A percentile compares a stretch with the other conserved stretches of the same genome.
Evolutionary conservation across 2,888 invertebrate genomes (phyloP).

Genomic region (Hemistola chrysoprasaria): DNA sequence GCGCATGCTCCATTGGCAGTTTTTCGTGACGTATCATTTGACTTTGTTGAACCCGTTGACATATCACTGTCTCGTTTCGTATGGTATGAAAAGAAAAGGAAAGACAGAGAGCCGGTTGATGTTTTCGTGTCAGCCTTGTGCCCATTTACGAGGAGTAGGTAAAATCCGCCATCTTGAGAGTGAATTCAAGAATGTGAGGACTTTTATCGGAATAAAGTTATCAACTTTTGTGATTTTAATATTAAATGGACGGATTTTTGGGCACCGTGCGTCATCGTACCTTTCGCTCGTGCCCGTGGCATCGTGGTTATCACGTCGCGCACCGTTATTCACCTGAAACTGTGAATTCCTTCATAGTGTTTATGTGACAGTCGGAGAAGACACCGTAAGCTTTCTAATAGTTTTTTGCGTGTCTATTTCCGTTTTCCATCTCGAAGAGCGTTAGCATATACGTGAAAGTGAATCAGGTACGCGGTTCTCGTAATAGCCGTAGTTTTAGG

Average conservation of each 20-base stretch:
- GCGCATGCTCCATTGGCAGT: constrained; percentile 74
- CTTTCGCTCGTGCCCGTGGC: constrained; percentile 48
- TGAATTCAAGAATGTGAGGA: constrained; percentile 83
- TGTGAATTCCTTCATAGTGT: constrained; percentile 77
- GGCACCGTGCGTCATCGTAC: constrained; percentile 50
- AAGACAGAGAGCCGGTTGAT: constrained; percentile 77
- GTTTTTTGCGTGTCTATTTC: constrained; percentile 81
- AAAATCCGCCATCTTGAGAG: constrained; percentile 85
- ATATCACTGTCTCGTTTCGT: constrained; percentile 68
- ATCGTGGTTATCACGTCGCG: constrained; percentile 52
- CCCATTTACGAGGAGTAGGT: constrained; percentile 81
- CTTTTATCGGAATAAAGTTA: constrained; percentile 74
- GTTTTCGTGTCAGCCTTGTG: constrained; percentile 83
- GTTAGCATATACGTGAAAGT: constrained; percentile 77
- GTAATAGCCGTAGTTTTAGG: constrained; percentile 46
- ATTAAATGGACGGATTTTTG: constrained; percentile 70
- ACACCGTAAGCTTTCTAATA: constrained; percentile 82
- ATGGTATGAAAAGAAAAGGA: constrained; percentile 65
- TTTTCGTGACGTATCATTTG: constrained; percentile 65
- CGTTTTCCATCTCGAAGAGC: constrained; percentile 77
- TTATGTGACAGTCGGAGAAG: constrained; percentile 78
- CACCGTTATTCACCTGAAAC: constrained; percentile 58
- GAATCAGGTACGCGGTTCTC: constrained; percentile 62
- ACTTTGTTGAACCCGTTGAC: constrained; percentile 64
- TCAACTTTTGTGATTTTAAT: constrained; percentile 71